Percentiles rank a stretch among this genome's conserved stretches.
phyloP scores from a whole-genome alignment of 2,797 vertebrate genomes.

The Malacoctenus gilli region DNA sequence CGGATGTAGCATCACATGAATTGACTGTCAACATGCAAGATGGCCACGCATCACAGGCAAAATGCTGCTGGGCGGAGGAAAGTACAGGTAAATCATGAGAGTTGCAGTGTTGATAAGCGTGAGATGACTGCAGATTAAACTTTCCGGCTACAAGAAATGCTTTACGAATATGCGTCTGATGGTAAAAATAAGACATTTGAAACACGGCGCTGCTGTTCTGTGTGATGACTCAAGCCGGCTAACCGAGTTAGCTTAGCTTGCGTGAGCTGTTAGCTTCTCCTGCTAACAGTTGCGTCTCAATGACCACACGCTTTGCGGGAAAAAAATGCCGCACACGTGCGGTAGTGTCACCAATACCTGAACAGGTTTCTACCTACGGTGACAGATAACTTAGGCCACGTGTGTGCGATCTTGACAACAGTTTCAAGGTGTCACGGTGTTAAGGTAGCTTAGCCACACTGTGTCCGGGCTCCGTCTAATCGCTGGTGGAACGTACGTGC shows the following conservation, averaged over 20 bases:
- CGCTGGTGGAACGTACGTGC: conserved; percentile 56
- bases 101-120: conserved; percentile 7
- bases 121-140: not conserved
- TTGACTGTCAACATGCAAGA: conserved; percentile 99
- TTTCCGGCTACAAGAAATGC: not conserved
- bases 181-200: not conserved
- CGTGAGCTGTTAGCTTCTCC: conserved; percentile 41
- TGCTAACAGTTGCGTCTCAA: conserved; percentile 49
- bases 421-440: conserved; percentile 4
- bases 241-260: conserved; percentile 68
- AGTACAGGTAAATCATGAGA: conserved; percentile 89
- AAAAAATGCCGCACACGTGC: accelerated
- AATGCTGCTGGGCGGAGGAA: conserved; percentile 98
- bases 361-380: accelerated
- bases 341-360: too few species aligned
- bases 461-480: conserved; percentile 73
- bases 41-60: conserved; percentile 99
- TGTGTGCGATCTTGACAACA: not conserved
- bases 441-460: conserved; percentile 37
- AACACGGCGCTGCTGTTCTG: conserved; percentile 20
- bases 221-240: conserved; percentile 69
- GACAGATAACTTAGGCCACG: accelerated
- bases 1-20: conserved; percentile 86
- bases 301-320: not conserved
- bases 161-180: not conserved